Percentiles rank a stretch among this genome's conserved stretches.
These are phyloP conservation scores for Bombus picipes DNA, from an alignment of 1,140 invertebrate species.

Conservation along the genomic window DNA sequence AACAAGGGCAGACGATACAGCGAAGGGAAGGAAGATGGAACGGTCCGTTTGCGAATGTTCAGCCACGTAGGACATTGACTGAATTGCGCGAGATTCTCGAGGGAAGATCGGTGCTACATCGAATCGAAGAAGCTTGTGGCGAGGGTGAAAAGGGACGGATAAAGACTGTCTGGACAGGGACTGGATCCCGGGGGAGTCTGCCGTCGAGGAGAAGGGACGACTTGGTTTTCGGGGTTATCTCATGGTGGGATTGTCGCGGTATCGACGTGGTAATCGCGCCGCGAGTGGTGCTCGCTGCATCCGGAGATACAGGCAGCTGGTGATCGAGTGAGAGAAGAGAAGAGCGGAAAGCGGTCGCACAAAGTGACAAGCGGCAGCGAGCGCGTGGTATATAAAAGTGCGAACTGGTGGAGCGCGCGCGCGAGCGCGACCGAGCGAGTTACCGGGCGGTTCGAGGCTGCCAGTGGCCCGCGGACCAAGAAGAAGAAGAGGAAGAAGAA, in stretches of 20 bases:
- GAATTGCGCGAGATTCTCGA: not conserved
- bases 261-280: conserved; percentile 46
- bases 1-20: too few species aligned
- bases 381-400: conserved; percentile 47
- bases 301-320: conserved; percentile 55
- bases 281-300: conserved; percentile 50
- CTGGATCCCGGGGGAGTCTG: not conserved
- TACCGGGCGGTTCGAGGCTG: conserved; percentile 40
- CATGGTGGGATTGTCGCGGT: conserved; percentile 37
- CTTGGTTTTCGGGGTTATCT: conserved; percentile 51
- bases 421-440: conserved; percentile 22
- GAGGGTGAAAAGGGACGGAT: not conserved
- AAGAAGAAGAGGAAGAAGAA: conserved; percentile 16
- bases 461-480: conserved; percentile 36
- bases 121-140: not conserved
- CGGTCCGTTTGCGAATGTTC: not conserved
- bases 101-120: not conserved
- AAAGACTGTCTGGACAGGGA: not conserved
- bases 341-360: conserved; percentile 36
- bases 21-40: not conserved
- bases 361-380: conserved; percentile 36
- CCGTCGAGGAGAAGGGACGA: not conserved
- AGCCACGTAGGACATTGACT: not conserved
- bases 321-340: conserved; percentile 49
- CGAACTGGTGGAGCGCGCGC: conserved; percentile 26